Percentiles rank a stretch among this genome's conserved stretches.
Evolutionary conservation across 2,113 vertebrate species (phyloP).

Genomic region (Willisornis vidua): DNA sequence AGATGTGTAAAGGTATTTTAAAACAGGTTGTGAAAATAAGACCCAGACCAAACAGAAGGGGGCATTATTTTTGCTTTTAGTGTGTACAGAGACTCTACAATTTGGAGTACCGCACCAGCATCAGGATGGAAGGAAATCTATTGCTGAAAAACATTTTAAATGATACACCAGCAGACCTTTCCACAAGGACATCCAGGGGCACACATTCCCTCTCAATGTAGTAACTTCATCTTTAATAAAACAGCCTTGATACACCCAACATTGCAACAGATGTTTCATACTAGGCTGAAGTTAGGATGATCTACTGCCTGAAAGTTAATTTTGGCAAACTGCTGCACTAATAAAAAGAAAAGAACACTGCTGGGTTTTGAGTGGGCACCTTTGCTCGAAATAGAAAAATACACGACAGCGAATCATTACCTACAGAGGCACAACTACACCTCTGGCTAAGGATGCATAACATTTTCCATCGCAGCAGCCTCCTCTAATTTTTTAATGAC

Average conservation of each 20-base stretch:
- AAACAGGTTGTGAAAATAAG: neutral
- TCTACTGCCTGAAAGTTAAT: neutral
- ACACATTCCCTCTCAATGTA: neutral
- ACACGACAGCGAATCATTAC: neutral
- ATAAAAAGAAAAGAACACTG: neutral
- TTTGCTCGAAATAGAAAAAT: constrained; percentile 2
- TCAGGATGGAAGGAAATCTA: neutral
- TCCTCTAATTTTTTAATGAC: neutral
- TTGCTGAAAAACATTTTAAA: neutral
- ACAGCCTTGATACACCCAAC: neutral
- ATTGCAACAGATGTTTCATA: neutral
- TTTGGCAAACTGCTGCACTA: neutral
- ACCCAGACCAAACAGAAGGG: neutral
- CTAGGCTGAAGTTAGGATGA: neutral
- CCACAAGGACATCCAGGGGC: neutral
- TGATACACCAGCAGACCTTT: neutral
- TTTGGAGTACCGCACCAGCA: rapidly evolving
- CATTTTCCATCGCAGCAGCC: neutral
- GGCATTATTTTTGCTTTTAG: neutral
- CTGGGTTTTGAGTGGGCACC: neutral
- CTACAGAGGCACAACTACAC: neutral
- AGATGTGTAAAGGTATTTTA: neutral
- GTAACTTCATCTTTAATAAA: neutral
- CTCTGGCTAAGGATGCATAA: neutral
- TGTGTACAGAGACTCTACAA: neutral